phyloP scores from a whole-genome alignment of 2,797 vertebrate genomes.

The Taenioides sp. region DNA sequence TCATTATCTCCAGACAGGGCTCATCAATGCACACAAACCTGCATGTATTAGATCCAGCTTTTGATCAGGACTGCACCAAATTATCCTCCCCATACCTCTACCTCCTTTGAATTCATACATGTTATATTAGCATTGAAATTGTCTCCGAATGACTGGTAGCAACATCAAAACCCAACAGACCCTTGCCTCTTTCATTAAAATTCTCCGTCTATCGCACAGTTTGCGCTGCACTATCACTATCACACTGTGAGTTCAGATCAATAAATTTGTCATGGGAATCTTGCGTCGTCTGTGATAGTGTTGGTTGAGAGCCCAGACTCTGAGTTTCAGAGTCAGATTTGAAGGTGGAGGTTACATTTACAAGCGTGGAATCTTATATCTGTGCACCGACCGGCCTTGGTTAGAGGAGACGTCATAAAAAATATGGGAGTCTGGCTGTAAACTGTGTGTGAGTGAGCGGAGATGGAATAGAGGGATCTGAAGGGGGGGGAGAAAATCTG shows the following conservation, averaged over 20 bases:
- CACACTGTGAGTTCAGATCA: constrained; percentile 6
- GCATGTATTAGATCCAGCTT: constrained; percentile 2
- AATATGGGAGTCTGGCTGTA: neutral
- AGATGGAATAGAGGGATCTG: neutral
- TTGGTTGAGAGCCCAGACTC: constrained; percentile 5
- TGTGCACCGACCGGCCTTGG: neutral
- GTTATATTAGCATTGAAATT: constrained; percentile 1
- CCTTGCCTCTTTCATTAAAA: constrained; percentile 10
- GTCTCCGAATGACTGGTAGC: neutral
- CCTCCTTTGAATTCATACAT: neutral
- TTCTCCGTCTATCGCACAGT: neutral
- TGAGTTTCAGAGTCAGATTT: constrained; percentile 4
- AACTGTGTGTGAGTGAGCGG: constrained; percentile 6
- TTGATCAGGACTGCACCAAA: constrained; percentile 3
- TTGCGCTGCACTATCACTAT: constrained; percentile 5
- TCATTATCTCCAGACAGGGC: neutral
- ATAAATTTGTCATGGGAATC: constrained; percentile 12
- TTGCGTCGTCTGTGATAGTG: constrained; percentile 1
- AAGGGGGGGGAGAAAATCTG: neutral
- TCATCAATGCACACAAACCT: constrained; percentile 2
- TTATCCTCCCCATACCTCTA: neutral
- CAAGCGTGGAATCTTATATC: constrained; percentile 2
- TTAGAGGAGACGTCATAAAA: constrained; percentile 6
- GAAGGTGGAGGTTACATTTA: constrained; percentile 12
- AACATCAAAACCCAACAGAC: constrained; percentile 5